Base-by-base conservation (phyloP, 2,797 vertebrate species). In the Mormyrops attenuatus region DNA sequence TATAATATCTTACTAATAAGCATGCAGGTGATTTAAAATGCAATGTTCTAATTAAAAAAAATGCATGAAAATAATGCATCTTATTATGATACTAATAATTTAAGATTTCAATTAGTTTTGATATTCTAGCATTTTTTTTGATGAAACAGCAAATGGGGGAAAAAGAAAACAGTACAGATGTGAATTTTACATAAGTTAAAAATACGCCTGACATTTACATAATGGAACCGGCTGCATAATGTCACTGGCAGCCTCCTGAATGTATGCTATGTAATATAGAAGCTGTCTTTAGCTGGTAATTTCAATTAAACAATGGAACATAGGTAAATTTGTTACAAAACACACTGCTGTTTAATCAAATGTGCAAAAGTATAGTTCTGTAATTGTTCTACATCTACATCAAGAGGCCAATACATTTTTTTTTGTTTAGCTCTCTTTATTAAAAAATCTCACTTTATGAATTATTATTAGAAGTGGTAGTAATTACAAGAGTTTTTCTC, bases 231-330 rank as follows among this genome's bases (percentile, higher is more conserved):
- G 93, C 88, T 26, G 85, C 49, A 90, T 92, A 94, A 93, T 90
- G 88, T 92, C 90, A 91, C 91, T 90, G 91, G 90, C 91, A 93
- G 92, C 95, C 95, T 95, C 50, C 95, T 93, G 95, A 96, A 96
- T 96, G 94, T 94, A 93, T 96, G 57, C 7, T 95, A 96, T 94
- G n/a, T 63, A 22, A 63, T 63, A n/a, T 3, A 63, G 93, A 94
- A 92, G 92, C 92, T 96, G 96, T 95, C 96, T 96, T 95, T 96
- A 95, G 95, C 91, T 93, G 92, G 95, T 95, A 95, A 93, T 93
- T 91, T 91, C 91, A 92, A 92, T 66, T 92, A 94, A 94, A 92
- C 95, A 96, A 96, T 96, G 95, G 93, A 95, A 94, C 90, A 88
- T 90, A 91, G 91, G 92, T 93, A 94, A 93, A 95, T 95, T 96